These are phyloP conservation scores for Drosophila repletoides DNA, from an alignment of 1,140 invertebrate species.

Conservation along the genomic window DNA sequence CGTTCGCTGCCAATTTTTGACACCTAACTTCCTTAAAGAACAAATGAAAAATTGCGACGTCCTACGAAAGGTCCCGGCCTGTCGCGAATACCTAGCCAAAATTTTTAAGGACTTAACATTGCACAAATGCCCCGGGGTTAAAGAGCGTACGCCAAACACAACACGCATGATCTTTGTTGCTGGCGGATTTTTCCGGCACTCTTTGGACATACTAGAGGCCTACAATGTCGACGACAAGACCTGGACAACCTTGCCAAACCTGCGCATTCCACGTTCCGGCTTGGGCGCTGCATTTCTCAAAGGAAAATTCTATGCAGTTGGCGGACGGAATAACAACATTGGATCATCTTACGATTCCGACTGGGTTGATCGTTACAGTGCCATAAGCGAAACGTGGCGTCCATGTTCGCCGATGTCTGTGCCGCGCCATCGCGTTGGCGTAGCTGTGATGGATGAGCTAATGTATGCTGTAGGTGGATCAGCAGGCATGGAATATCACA, in stretches of 20 bases:
- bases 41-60: constrained; percentile 96
- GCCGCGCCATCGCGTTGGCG: constrained; percentile 92
- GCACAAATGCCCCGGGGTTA: constrained; percentile 91
- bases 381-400: constrained; percentile 85
- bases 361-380: constrained; percentile 87
- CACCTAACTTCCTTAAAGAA: constrained; percentile 93
- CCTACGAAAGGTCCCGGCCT: constrained; percentile 93
- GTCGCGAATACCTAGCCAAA: constrained; percentile 93
- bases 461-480: constrained; percentile 96
- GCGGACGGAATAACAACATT: constrained; percentile 94
- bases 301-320: constrained; percentile 93
- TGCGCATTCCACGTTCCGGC: constrained; percentile 93
- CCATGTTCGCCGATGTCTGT: constrained; percentile 92
- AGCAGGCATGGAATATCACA: constrained; percentile 91
- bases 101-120: constrained; percentile 94
- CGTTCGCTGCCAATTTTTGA: constrained; percentile 94
- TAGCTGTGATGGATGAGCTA: constrained; percentile 95
- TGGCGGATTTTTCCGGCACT: constrained; percentile 93
- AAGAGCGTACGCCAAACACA: constrained; percentile 92
- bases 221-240: constrained; percentile 93
- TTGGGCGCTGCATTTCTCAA: constrained; percentile 93
- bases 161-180: constrained; percentile 94
- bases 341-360: constrained; percentile 91
- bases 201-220: constrained; percentile 92
- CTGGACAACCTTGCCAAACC: constrained; percentile 90